Evolutionary conservation across 2,797 vertebrate genomes (phyloP), one percentile per base, ranked within the genome.

Genomic region (Silurus aristotelis): DNA sequence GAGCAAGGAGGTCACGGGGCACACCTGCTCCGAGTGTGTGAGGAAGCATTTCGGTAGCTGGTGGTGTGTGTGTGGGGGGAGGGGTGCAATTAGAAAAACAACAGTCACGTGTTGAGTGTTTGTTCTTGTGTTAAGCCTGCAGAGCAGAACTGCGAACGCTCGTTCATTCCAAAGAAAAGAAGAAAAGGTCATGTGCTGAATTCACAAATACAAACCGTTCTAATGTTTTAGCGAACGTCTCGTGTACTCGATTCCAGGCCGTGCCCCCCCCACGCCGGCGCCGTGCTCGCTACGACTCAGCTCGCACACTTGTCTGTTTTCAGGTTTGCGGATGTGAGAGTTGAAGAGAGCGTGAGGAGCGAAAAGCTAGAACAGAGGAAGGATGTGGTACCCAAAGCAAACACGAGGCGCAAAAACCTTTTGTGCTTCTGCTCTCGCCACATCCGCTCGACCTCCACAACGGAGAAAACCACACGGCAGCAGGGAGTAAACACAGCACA

Each of bases 311-410:
- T 31, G 14, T 17, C 68, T 58, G 27, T 31, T 48, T 1, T 3
- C 14, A 27, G 60, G 73, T 85, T 72, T 86, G 61, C 56, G 87
- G 73, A 52, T 52, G 87, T 83, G 84, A 86, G 84, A 89, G 64
- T 6, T 10, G 48, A 15, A 75, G 76, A 78, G 60, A 27, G 78
- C 25, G 48, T 52, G 85, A 73, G 52, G 67, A 73, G 82, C 75
- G 73, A 73, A 86, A 84, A 89, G 86, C 27, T 17, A 71, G 52
- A 31, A 90, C 66, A 88, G 70, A 10, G 60, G 78, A 87, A 93
- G 93, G 93, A 94, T 94, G 93, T 90, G 91, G 92, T 89, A 83
- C 10, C 78, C 83, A 90, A 90, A 86, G 86, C 89, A 89, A 91
- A 90, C 90, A 89, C 83, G 83, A 90, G 89, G 88, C 84, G 82